phyloP scores from a whole-genome alignment of 2,113 vertebrate species.

The Recurvirostra avosetta region DNA sequence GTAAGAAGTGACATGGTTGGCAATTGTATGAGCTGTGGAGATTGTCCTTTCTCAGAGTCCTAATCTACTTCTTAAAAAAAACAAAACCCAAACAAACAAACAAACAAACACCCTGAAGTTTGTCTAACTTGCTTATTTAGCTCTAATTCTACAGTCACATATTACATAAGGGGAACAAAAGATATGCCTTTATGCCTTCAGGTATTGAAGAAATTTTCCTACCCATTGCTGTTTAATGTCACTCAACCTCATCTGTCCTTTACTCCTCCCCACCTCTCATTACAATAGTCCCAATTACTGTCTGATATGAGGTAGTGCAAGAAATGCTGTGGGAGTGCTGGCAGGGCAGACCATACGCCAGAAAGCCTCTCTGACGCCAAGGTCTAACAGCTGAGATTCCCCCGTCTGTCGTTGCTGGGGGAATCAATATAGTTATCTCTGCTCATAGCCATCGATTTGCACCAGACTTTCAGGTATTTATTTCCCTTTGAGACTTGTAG shows the following conservation, averaged over 20 bases:
- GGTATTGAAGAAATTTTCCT: not conserved
- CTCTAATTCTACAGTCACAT: not conserved
- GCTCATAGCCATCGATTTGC: not conserved
- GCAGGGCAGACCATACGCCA: not conserved
- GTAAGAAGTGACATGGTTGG: not conserved
- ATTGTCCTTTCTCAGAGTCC: not conserved
- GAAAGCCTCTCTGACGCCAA: not conserved
- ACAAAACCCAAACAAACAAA: not conserved
- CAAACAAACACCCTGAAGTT: not conserved
- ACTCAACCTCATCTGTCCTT: not conserved
- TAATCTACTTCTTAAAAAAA: not conserved
- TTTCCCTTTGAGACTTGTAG: not conserved
- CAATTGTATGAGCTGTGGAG: not conserved
- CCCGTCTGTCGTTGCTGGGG: accelerated
- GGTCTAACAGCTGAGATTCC: not conserved
- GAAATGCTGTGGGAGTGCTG: not conserved
- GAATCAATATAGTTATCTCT: not conserved
- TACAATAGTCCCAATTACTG: not conserved
- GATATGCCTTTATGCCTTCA: not conserved
- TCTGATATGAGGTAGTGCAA: not conserved
- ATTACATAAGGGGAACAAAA: too few relatives aligned
- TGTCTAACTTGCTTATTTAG: not conserved
- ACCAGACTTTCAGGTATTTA: not conserved
- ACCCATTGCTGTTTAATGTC: not conserved
- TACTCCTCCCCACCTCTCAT: not conserved